phyloP scores from a whole-genome alignment of 1,140 invertebrate genomes.

The Ridgeia piscesae region DNA sequence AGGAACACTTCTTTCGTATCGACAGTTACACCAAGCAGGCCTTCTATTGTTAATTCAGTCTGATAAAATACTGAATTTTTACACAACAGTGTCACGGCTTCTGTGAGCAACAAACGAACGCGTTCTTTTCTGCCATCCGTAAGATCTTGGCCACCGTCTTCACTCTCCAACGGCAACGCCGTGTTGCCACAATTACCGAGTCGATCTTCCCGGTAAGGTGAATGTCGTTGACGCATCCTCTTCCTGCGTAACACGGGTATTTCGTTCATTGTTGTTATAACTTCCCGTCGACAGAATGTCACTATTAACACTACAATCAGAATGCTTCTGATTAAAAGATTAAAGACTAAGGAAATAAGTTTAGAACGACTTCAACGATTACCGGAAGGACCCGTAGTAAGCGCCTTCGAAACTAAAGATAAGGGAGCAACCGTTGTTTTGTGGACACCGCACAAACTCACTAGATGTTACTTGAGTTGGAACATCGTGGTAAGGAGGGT shows the following conservation, averaged over 20 bases:
- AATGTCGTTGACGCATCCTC: not conserved
- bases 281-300: not conserved
- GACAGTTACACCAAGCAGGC: slow-evolving; percentile 27
- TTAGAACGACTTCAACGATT: not conserved
- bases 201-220: not conserved
- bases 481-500: too few species aligned
- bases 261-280: not conserved
- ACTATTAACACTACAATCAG: not conserved
- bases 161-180: not conserved
- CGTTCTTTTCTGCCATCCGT: not conserved
- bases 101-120: not conserved
- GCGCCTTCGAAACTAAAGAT: not conserved
- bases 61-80: slow-evolving; percentile 17
- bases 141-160: not conserved
- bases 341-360: not conserved
- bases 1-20: slow-evolving; percentile 26
- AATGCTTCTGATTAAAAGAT: not conserved
- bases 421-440: not conserved
- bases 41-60: slow-evolving; percentile 20
- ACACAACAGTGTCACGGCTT: slow-evolving; percentile 11
- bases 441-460: not conserved
- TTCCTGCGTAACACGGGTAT: not conserved
- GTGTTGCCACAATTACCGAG: not conserved
- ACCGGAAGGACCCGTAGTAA: not conserved
- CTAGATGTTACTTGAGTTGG: not conserved